Percentiles rank a stretch among this genome's conserved stretches.
phyloP scores from a whole-genome alignment of 2,888 invertebrate species.

The Melieria omissa region DNA sequence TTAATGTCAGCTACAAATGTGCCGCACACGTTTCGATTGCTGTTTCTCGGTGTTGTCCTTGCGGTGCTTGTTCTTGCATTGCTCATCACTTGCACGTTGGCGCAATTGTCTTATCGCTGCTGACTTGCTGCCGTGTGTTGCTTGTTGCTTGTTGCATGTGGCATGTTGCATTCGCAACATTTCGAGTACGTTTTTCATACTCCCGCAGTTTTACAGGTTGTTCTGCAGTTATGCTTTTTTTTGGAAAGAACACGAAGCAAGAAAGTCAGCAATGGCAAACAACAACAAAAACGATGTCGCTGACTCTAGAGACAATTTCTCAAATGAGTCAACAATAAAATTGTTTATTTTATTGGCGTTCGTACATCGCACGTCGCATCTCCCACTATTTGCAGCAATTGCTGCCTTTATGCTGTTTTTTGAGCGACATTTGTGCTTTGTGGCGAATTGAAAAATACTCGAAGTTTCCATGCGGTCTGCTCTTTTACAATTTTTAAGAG shows the following conservation, averaged over 20 bases:
- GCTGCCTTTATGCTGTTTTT: too few species aligned
- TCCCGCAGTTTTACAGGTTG: slow-evolving; percentile 26
- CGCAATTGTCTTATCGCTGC: slow-evolving; percentile 8
- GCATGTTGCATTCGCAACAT: too few species aligned
- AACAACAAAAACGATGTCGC: slow-evolving; percentile 25
- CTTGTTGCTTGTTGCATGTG: slow-evolving; percentile 1
- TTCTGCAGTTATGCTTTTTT: slow-evolving; percentile 5
- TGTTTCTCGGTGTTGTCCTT: slow-evolving; percentile 17
- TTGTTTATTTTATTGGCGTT: slow-evolving; percentile 62
- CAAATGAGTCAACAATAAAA: slow-evolving; percentile 65
- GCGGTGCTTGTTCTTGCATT: slow-evolving; percentile 31
- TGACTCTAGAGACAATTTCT: slow-evolving; percentile 56
- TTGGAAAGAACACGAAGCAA: background rate
- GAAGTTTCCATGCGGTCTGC: too few species aligned
- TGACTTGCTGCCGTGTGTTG: slow-evolving; percentile 11
- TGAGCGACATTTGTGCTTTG: too few species aligned
- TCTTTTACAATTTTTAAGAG: too few species aligned
- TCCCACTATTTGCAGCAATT: too few species aligned
- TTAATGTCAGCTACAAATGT: slow-evolving; percentile 50
- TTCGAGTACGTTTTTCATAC: slow-evolving; percentile 22
- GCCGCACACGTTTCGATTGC: slow-evolving; percentile 7
- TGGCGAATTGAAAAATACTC: too few species aligned
- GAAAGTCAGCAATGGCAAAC: background rate
- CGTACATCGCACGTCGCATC: too few species aligned
- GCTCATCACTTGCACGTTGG: slow-evolving; percentile 34